Evolutionary conservation across 2,797 vertebrate species (phyloP).

Genomic region (Anabas testudineus): DNA sequence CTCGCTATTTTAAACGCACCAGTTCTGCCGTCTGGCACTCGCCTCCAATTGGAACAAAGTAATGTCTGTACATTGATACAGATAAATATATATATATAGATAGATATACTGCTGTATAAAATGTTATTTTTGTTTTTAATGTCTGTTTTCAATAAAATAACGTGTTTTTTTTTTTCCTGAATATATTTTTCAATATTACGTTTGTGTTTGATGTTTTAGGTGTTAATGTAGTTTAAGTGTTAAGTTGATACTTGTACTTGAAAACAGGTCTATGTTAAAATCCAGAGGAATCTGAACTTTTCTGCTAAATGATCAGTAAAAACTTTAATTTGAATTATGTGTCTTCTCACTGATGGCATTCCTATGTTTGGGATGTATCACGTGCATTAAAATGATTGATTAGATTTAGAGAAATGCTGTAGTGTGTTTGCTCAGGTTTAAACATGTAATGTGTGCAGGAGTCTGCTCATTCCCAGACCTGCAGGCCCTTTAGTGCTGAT

Average conservation of each 20-base stretch:
- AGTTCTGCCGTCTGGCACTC: constrained; percentile 97
- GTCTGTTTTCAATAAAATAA: constrained; percentile 67
- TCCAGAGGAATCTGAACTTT: constrained; percentile 5
- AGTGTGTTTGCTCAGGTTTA: neutral
- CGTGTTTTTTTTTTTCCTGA: neutral
- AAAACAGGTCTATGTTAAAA: constrained; percentile 23
- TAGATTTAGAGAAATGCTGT: neutral
- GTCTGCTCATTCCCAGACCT: too few relatives aligned
- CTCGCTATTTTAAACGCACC: constrained; percentile 94
- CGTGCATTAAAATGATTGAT: constrained; percentile 36
- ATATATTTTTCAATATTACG: neutral
- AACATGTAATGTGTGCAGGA: neutral
- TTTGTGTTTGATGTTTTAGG: constrained; percentile 20
- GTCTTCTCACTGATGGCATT: constrained; percentile 9
- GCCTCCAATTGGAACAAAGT: constrained; percentile 79
- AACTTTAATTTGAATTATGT: constrained; percentile 19
- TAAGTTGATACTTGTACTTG: constrained; percentile 29
- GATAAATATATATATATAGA: constrained; percentile 5
- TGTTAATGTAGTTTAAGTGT: constrained; percentile 17
- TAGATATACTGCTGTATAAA: constrained; percentile 53
- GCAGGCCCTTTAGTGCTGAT: too few relatives aligned
- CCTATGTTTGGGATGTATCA: constrained; percentile 10
- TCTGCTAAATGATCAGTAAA: constrained; percentile 15
- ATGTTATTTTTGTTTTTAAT: constrained; percentile 43
- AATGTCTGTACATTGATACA: constrained; percentile 42